These are phyloP conservation scores for Corynorhinus townsendii DNA, from an alignment of 2,113 vertebrate genomes.

Conservation along the genomic window DNA sequence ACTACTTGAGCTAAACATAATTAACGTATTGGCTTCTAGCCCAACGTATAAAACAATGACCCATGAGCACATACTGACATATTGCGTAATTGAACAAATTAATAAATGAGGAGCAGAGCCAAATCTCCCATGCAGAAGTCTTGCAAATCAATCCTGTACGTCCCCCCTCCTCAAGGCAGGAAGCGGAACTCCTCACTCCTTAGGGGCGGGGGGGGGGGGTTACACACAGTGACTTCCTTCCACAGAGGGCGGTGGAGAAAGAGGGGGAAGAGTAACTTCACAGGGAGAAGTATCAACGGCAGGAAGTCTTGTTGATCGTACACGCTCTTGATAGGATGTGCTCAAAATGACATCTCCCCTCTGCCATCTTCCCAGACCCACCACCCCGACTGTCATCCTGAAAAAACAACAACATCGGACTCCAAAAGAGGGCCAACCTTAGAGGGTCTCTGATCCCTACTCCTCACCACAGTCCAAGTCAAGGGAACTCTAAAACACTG, in stretches of 20 bases:
- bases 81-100: neutral
- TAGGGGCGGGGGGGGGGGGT: neutral
- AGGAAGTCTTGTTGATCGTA: neutral
- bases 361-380: neutral
- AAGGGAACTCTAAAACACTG: neutral
- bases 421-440: neutral
- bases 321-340: neutral
- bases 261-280: neutral
- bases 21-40: neutral
- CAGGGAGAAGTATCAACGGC: neutral
- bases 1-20: neutral
- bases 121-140: neutral
- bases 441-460: neutral
- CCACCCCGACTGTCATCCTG: neutral
- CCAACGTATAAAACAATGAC: neutral
- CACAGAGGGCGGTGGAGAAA: too few relatives aligned
- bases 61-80: neutral
- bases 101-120: neutral
- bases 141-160: neutral
- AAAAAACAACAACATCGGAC: neutral
- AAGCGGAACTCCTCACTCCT: neutral
- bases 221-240: neutral
- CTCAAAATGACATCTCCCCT: neutral
- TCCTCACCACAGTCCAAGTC: neutral
- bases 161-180: neutral